Base-by-base conservation (phyloP, 1,140 invertebrate genomes). In the Telenomus remus region DNA sequence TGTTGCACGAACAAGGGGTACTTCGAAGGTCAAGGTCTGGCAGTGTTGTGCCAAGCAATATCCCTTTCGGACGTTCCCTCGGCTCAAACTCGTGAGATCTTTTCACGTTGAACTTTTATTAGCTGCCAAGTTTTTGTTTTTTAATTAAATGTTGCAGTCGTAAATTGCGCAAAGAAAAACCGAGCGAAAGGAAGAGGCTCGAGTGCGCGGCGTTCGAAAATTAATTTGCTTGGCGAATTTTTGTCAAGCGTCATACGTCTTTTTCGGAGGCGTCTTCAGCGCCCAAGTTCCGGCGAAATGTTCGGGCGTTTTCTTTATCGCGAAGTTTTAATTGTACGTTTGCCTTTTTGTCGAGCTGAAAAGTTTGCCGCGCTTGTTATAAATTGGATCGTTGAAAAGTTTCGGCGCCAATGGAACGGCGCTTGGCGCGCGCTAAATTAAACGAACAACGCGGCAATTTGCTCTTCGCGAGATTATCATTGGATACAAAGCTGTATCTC, bases 261-360 rank as follows among this genome's bases (percentile, higher is more conserved):
- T 64, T 64, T 57, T 50, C 10, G 37, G 49, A 68, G 59, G 59
- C 68, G 54, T 63, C 53, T 50, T 51, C 12, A 47, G 61, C n/a
- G n/a, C 11, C 37, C 42, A 72, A 57, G 47, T 69, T 77, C 6
- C 6, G 4, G 59, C 48, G 46, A 72, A 72, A 77, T 64, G 57
- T 69, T 54, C 57, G 57, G 63, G 49, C 65, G 69, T 65, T 73
- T 78, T 55, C 64, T 60, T 73, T 78, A 69, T 78, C 65, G 69
- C 65, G 73, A 78, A 78, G 64, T 73, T 77, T 77, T 77, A 72
- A 77, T 69, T 68, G 75, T 77, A 64, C 57, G 53, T 57, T 72
- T 72, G n/a, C 53, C 60, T 61, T 64, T 73, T 69, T 70, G 42
- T 44, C 34, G 9, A 13, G 34, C n/a, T n/a, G 3, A 43, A 69